These are phyloP conservation scores for Callospermophilus lateralis DNA, from an alignment of 2,113 vertebrate genomes.

Conservation along the genomic window DNA sequence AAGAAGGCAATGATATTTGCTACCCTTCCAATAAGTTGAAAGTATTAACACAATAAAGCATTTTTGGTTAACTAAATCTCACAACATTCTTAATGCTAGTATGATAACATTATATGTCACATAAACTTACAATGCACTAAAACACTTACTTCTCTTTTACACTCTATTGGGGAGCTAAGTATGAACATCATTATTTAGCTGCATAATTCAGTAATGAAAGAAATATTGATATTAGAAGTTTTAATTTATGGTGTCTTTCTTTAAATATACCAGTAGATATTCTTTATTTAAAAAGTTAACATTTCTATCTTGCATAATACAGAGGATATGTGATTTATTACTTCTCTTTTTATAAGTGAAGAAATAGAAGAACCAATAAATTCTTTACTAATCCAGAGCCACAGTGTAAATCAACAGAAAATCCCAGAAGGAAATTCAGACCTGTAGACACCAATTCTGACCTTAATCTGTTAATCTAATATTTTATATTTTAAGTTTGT, in stretches of 20 bases:
- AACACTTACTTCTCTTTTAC: slow-evolving; percentile 35
- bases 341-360: slow-evolving; percentile 18
- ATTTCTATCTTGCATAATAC: background rate
- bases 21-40: background rate
- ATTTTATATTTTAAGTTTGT: background rate
- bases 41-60: background rate
- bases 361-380: background rate
- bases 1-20: background rate
- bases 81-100: slow-evolving; percentile 11
- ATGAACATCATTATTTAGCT: background rate
- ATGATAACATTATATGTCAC: background rate
- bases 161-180: background rate
- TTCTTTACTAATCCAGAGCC: slow-evolving; percentile 30
- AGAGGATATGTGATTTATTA: slow-evolving; percentile 16
- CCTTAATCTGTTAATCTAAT: slow-evolving; percentile 52
- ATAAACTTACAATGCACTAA: slow-evolving; percentile 2
- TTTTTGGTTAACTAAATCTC: slow-evolving; percentile 45
- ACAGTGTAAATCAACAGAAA: slow-evolving; percentile 21
- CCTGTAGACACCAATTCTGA: background rate
- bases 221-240: slow-evolving; percentile 37
- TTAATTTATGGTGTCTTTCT: slow-evolving; percentile 34
- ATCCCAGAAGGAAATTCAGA: background rate
- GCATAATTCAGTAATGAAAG: slow-evolving; percentile 17
- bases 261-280: background rate
- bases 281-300: slow-evolving; percentile 43